Percentiles rank a stretch among this genome's conserved stretches.
These are phyloP conservation scores for Drosophila gaucha DNA, from an alignment of 2,888 invertebrate species.

Conservation along the genomic window DNA sequence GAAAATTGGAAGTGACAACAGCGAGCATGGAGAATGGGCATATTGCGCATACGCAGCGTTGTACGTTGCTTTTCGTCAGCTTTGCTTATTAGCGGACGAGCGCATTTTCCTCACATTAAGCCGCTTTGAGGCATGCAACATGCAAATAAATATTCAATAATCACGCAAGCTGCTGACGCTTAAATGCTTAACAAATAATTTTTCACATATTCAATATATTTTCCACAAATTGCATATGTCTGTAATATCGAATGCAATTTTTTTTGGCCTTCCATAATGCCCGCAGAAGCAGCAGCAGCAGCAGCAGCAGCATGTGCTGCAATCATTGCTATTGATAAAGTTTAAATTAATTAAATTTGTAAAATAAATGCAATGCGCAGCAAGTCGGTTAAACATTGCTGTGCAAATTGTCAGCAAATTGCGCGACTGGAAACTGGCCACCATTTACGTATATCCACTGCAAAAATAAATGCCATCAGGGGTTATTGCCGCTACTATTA, in stretches of 20 bases:
- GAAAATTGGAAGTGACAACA: conserved; percentile 40
- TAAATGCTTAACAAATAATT: conserved; percentile 46
- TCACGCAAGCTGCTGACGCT: conserved; percentile 31
- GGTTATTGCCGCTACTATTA: neutral
- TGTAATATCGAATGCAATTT: neutral
- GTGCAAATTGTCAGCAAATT: conserved; percentile 73
- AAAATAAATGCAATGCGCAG: conserved; percentile 52
- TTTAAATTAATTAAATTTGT: conserved; percentile 73
- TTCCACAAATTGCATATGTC: neutral
- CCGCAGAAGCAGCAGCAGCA: conserved; percentile 1
- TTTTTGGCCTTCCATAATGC: neutral
- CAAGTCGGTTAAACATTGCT: conserved; percentile 15
- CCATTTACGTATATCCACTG: conserved; percentile 45
- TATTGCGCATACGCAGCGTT: conserved; percentile 45
- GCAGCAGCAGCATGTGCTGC: conserved; percentile 7
- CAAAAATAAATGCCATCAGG: conserved; percentile 44
- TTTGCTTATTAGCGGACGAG: conserved; percentile 51
- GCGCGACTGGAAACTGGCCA: conserved; percentile 30
- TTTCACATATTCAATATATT: conserved; percentile 17
- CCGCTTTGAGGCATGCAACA: conserved; percentile 28
- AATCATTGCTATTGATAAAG: conserved; percentile 57
- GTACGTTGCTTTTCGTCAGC: neutral
- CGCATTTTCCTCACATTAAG: conserved; percentile 33
- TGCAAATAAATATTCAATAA: conserved; percentile 10
- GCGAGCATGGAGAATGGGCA: conserved; percentile 19